phyloP scores from a whole-genome alignment of 2,888 invertebrate species.

The Augochlorella aurata region DNA sequence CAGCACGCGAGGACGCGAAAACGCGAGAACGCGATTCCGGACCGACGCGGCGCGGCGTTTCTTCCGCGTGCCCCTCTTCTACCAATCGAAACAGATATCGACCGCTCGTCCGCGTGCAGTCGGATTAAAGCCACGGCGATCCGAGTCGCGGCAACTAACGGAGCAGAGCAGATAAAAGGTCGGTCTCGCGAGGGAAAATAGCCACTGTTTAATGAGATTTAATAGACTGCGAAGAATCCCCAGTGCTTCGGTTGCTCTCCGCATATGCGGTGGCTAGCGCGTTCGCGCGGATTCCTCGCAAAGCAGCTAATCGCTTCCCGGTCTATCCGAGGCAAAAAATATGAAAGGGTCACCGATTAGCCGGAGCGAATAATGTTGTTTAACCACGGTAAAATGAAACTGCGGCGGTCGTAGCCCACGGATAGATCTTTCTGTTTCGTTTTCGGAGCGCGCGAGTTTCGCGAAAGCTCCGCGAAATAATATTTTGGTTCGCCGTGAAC shows the following conservation, averaged over 20 bases:
- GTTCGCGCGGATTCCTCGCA: background rate
- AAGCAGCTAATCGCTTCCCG: background rate
- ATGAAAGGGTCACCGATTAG: background rate
- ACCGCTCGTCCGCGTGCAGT: background rate
- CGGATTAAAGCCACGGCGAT: slow-evolving; percentile 17
- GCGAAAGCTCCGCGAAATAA: background rate
- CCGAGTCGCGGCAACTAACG: too few relatives aligned
- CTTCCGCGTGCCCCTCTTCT: background rate
- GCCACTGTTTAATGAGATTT: background rate
- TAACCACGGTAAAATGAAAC: background rate
- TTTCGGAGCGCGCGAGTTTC: background rate
- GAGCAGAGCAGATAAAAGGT: background rate
- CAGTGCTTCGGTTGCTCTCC: background rate
- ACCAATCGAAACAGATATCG: slow-evolving; percentile 20
- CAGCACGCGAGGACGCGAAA: slow-evolving; percentile 34
- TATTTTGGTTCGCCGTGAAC: background rate
- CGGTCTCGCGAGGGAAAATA: background rate
- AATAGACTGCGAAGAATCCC: background rate
- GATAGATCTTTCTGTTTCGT: background rate
- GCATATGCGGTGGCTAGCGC: background rate
- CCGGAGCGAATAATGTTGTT: background rate
- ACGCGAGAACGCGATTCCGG: slow-evolving; percentile 38
- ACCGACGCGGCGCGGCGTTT: background rate
- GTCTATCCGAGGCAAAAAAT: background rate
- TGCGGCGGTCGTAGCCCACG: background rate